These are phyloP conservation scores for Timema podura DNA, from an alignment of 2,888 invertebrate genomes.

Conservation along the genomic window DNA sequence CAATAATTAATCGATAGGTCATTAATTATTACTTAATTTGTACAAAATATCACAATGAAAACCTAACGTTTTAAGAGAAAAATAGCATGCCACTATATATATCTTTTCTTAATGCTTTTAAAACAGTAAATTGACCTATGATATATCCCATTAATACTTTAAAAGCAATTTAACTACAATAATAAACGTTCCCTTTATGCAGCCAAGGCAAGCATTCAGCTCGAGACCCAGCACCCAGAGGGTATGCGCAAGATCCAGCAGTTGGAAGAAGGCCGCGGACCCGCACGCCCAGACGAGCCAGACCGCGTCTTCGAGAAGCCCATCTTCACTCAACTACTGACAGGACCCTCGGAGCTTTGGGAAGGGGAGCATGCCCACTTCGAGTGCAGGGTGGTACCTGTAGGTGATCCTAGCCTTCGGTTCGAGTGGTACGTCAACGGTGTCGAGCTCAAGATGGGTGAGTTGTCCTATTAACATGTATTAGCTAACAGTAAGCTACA, in stretches of 20 bases:
- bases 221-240: slow-evolving; percentile 90
- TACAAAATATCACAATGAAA: too few relatives aligned
- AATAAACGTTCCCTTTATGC: slow-evolving; percentile 32
- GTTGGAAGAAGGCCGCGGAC: slow-evolving; percentile 71
- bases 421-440: slow-evolving; percentile 97
- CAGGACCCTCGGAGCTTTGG: slow-evolving; percentile 85
- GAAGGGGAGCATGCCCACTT: slow-evolving; percentile 89
- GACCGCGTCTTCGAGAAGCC: slow-evolving; percentile 85
- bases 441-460: slow-evolving; percentile 85
- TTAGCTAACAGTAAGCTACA: too few relatives aligned
- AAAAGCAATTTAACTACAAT: too few relatives aligned
- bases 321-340: slow-evolving; percentile 82
- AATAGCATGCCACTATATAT: too few relatives aligned
- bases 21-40: too few relatives aligned
- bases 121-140: too few relatives aligned
- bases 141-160: too few relatives aligned
- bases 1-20: too few relatives aligned
- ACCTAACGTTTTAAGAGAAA: too few relatives aligned
- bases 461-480: slow-evolving; percentile 34
- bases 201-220: slow-evolving; percentile 81
- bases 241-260: slow-evolving; percentile 86
- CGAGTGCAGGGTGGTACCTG: slow-evolving; percentile 86
- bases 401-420: slow-evolving; percentile 86
- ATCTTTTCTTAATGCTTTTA: too few relatives aligned
- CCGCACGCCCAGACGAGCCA: slow-evolving; percentile 63